Conservation (phyloP, 2,113 vertebrate genomes). For the Leptosomus discolor region DNA sequence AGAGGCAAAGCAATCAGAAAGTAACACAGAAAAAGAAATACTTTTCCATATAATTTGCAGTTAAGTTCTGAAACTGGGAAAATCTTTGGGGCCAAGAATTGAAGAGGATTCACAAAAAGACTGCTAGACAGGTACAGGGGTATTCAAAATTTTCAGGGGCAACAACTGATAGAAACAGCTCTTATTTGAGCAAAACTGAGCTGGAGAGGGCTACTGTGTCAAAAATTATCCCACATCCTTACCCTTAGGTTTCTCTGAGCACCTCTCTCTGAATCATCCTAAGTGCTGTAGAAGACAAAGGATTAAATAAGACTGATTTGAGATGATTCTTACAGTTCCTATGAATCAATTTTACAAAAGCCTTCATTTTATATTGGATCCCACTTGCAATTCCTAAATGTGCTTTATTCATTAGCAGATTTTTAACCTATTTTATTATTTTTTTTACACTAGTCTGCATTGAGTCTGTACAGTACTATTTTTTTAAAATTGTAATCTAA, state of each 20-base stretch:
- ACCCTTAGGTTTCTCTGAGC: background rate
- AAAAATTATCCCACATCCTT: background rate
- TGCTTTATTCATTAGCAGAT: background rate
- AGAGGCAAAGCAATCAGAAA: background rate
- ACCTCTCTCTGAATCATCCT: background rate
- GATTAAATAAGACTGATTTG: background rate
- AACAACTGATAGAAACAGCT: background rate
- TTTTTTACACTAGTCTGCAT: background rate
- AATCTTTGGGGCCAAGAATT: background rate
- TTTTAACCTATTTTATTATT: background rate
- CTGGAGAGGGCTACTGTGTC: background rate
- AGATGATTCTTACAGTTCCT: background rate
- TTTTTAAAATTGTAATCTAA: background rate
- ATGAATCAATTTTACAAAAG: background rate
- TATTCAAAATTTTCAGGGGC: background rate
- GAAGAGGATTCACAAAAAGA: background rate
- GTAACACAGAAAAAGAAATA: background rate
- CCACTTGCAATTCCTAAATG: background rate
- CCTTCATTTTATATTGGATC: background rate
- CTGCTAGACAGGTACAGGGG: background rate
- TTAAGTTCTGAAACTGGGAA: background rate
- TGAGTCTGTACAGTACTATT: background rate
- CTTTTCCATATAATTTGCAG: background rate
- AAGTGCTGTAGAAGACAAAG: background rate
- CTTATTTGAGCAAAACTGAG: background rate